Evolutionary conservation across 23 tunicate genomes (phyloP).

Genomic region (Pegea sp.): DNA sequence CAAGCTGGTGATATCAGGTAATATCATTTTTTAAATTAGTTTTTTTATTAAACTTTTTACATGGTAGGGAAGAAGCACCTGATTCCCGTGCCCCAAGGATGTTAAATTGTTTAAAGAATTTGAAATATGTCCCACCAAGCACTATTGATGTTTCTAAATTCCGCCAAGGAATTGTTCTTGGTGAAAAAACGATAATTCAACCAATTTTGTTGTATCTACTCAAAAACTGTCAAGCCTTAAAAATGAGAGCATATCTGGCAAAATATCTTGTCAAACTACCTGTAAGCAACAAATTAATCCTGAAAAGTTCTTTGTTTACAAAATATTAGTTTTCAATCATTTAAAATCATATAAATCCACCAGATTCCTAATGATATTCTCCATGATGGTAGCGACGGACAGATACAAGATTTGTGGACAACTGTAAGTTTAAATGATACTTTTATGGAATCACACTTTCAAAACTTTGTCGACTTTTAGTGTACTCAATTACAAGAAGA

Average conservation of each 20-base stretch:
- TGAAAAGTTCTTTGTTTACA: not conserved
- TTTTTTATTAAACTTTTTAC: no score
- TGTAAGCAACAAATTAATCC: conserved; percentile 3
- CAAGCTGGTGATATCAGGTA: conserved; percentile 73
- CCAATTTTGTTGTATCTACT: conserved; percentile 57
- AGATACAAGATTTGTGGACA: conserved; percentile 60
- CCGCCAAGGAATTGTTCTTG: conserved; percentile 84
- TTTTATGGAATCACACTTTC: not conserved
- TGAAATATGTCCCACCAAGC: conserved; percentile 53
- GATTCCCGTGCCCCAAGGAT: conserved; percentile 55
- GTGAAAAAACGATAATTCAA: conserved; percentile 38
- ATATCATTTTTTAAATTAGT: no score
- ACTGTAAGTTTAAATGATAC: not conserved
- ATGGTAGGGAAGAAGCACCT: conserved; percentile 82
- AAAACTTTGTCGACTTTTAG: not conserved
- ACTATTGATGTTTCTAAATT: conserved; percentile 51
- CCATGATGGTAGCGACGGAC: conserved; percentile 50
- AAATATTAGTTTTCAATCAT: not conserved
- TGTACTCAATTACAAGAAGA: conserved; percentile 38
- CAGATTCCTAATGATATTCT: conserved; percentile 68
- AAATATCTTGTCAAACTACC: conserved; percentile 54
- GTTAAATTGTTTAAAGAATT: conserved; percentile 30
- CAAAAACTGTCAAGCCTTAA: conserved; percentile 26
- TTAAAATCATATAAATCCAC: not conserved
- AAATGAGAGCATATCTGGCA: conserved; percentile 76